A percentile compares a stretch with the other conserved stretches of the same genome.
These are phyloP conservation scores for Amblyopsis rosae DNA, from an alignment of 2,113 vertebrate species.

Conservation along the genomic window DNA sequence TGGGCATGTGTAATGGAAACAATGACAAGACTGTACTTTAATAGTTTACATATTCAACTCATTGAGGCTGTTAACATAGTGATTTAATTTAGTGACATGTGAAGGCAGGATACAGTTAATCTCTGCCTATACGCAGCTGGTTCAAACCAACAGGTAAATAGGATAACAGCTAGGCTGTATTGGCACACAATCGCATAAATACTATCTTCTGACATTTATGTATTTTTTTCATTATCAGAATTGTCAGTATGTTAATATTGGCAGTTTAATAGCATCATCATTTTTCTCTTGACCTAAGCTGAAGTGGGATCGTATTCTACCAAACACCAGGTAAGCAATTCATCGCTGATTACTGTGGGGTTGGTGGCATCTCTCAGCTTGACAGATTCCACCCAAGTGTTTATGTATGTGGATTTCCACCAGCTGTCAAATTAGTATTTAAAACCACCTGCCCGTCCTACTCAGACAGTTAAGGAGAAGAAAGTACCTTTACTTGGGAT, in stretches of 20 bases:
- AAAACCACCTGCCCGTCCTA: constrained; percentile 65
- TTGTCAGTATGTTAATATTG: too few relatives aligned
- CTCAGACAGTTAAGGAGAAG: constrained; percentile 66
- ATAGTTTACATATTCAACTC: constrained; percentile 28
- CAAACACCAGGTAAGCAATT: neutral
- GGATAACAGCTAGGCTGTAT: too few relatives aligned
- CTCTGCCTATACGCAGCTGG: too few relatives aligned
- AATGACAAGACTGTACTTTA: constrained; percentile 14
- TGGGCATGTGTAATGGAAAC: constrained; percentile 32
- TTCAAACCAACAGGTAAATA: too few relatives aligned
- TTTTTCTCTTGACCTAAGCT: too few relatives aligned
- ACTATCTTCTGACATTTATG: too few relatives aligned
- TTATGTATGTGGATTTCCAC: constrained; percentile 27
- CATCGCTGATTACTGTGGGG: constrained; percentile 19
- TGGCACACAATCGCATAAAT: too few relatives aligned
- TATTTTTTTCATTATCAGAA: too few relatives aligned
- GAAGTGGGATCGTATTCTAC: constrained; percentile 2
- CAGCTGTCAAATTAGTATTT: constrained; percentile 57
- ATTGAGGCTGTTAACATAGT: constrained; percentile 28
- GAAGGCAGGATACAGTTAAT: constrained; percentile 1
- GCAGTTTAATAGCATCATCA: too few relatives aligned
- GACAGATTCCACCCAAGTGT: constrained; percentile 34
- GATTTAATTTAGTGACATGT: constrained; percentile 6
- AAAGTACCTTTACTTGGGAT: constrained; percentile 54
- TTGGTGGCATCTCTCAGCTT: constrained; percentile 27